Conservation (phyloP, 2,888 invertebrate species). For the Biston betularia region DNA sequence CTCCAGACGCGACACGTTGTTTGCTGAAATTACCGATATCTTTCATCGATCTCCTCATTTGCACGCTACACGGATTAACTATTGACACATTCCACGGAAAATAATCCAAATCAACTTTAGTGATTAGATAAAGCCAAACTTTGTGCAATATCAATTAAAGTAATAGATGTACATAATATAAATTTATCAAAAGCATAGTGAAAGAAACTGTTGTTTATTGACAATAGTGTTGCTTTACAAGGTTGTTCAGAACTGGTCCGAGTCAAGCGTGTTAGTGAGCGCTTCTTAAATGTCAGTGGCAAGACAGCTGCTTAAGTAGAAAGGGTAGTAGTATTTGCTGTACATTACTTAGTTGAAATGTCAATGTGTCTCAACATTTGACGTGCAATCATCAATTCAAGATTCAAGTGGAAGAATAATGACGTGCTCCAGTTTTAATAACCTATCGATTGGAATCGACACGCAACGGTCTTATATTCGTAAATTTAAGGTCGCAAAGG, state of each 20-base stretch:
- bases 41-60: slow-evolving; percentile 19
- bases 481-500: slow-evolving; percentile 32
- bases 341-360: slow-evolving; percentile 56
- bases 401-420: slow-evolving; percentile 49
- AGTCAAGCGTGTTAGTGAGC: slow-evolving; percentile 64
- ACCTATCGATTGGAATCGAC: slow-evolving; percentile 33
- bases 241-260: slow-evolving; percentile 67
- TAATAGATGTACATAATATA: slow-evolving; percentile 49
- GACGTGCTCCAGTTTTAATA: slow-evolving; percentile 33
- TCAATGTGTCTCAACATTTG: slow-evolving; percentile 53
- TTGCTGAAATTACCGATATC: slow-evolving; percentile 72
- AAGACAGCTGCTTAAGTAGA: slow-evolving; percentile 56
- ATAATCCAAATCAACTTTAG: slow-evolving; percentile 2
- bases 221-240: slow-evolving; percentile 65
- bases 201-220: slow-evolving; percentile 59
- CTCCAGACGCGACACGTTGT: slow-evolving; percentile 80
- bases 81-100: slow-evolving; percentile 4
- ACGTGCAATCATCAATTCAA: slow-evolving; percentile 49
- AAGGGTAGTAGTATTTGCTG: slow-evolving; percentile 51
- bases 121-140: slow-evolving; percentile 17
- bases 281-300: slow-evolving; percentile 76
- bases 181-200: slow-evolving; percentile 58
- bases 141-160: slow-evolving; percentile 28
- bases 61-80: not conserved
- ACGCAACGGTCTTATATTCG: slow-evolving; percentile 38